Base-by-base conservation (phyloP, 2,113 vertebrate genomes). In the Periophthalmus modestus region DNA sequence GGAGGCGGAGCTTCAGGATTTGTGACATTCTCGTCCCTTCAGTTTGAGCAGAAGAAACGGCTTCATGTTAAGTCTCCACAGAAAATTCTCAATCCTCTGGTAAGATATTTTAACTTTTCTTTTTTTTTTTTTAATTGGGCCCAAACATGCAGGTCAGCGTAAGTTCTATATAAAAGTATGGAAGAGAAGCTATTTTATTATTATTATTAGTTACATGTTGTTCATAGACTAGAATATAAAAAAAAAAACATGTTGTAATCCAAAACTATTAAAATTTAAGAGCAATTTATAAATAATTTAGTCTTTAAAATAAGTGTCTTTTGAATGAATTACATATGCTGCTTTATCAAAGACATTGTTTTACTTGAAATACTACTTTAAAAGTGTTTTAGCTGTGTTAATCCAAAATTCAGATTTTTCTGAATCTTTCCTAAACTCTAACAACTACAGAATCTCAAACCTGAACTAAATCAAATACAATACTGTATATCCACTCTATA, bases 1-100 rank as follows among this genome's bases (percentile, higher is more conserved):
- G 66, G 59, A 83, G 90, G 90, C 80, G 91, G 91, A 85, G 90
- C 88, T 34, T 81, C 74, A 68, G 77, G 75, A 73, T 73, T 69
- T 67, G 50, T 50, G 72, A 73, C 80, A 73, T 68, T 78, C 61
- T 76, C 61, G 66, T 66, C 66, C 67, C 57, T 71, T 68, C 12
- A 21, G 47, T 21, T 28, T 66, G 19, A 52, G 54, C 72, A 72
- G 81, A 73, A 77, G 82, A 82, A 74, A 47, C 14, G 23, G 39
- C 70, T 59, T 18, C 71, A 72, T 63, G 62, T 69, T 72, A 33
- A 55, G 43, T 33, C 34, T 23, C 72, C 70, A 66, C 24, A 65
- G 47, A 73, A 59, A 19, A 62, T 74, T 58, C 66, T 33, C 16
- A 52, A 46, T 34, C 28, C 71, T 73, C 61, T 43, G 63, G 90